A percentile compares a stretch with the other conserved stretches of the same genome.
Conservation (phyloP, 1,140 invertebrate genomes). For the Nymphalis io region DNA sequence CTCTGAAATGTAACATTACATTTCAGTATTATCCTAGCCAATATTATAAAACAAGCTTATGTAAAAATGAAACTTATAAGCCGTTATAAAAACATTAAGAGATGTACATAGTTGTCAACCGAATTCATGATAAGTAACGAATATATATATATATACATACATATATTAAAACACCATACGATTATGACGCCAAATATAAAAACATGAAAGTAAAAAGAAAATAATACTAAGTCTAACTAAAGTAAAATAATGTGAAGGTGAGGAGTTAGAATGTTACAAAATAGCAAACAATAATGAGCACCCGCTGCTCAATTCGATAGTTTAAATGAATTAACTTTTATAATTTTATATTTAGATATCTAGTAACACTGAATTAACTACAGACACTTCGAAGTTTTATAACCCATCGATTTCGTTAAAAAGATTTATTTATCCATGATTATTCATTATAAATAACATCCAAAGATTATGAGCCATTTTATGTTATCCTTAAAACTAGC, state of each 20-base stretch:
- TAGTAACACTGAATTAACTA: conserved; percentile 13
- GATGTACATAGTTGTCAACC: not conserved
- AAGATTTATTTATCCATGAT: not conserved
- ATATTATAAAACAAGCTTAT: not conserved
- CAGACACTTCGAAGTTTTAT: not conserved
- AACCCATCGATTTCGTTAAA: not conserved
- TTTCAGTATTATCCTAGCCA: not conserved
- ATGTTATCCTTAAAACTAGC: conserved; percentile 7
- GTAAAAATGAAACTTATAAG: not conserved
- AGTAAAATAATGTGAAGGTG: not conserved
- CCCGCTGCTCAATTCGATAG: not conserved
- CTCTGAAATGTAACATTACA: conserved; percentile 1
- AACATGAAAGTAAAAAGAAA: not conserved
- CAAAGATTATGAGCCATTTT: not conserved
- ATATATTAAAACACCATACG: not conserved
- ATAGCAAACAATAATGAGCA: conserved; percentile 7
- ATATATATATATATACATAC: too few species aligned
- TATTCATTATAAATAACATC: conserved; percentile 10
- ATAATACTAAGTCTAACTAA: not conserved
- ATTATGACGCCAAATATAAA: not conserved
- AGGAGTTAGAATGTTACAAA: not conserved
- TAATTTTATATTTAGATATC: conserved; percentile 8
- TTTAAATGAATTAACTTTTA: conserved; percentile 7
- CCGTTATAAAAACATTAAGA: not conserved
- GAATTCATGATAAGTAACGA: not conserved